Base-by-base conservation (phyloP, 2,113 vertebrate species). In the Glareola pratincola region DNA sequence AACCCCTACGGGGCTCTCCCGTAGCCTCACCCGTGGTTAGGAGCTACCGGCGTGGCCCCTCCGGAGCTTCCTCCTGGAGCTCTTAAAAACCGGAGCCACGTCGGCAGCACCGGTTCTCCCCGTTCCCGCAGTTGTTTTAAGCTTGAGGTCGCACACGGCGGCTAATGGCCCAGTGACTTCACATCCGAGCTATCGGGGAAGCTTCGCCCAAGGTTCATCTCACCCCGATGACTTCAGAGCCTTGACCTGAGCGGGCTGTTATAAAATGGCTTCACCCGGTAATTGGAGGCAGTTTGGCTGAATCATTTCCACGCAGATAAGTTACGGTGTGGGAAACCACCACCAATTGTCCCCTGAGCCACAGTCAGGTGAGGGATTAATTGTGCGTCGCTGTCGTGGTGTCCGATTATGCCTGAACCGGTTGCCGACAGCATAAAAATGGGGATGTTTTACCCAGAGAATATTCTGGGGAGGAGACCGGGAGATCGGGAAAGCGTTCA, bases 21-120 rank as follows among this genome's bases (percentile, higher is more conserved):
- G 0, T 3, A 50, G 23, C 14, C 51, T 27, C 19, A 20, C 12
- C 30, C 36, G 8, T 0, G 0, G 39, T 0, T n/a, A 37, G 80
- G 59, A 80, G 36, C 41, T 50, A 17, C n/a, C 59, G 32, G 12
- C 7, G 1, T 26, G 14, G 72, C 57, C 50, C 23, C n/a, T 34
- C 5, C 0, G 0, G 37, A 24, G 10, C 36, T 41, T 57, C 51
- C 53, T 91, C 56, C 43, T 0, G 0, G 48, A 63, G 76, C 57
- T 67, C 51, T 36, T 79, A 71, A 88, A 79, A 43, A 23, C 11
- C 4, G 32, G 37, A 82, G 62, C 16, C 24, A 20, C 50, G 1
- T 43, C 14, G 12, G 45, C 69, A 47, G 53, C 27, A 10, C 39
- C 5, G 12, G 41, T 57, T 85, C 51, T 62, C 66, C 67, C 2